A percentile compares a stretch with the other conserved stretches of the same genome.
These are phyloP conservation scores for Enteromius radiatus DNA, from an alignment of 2,797 vertebrate genomes.

Conservation along the genomic window DNA sequence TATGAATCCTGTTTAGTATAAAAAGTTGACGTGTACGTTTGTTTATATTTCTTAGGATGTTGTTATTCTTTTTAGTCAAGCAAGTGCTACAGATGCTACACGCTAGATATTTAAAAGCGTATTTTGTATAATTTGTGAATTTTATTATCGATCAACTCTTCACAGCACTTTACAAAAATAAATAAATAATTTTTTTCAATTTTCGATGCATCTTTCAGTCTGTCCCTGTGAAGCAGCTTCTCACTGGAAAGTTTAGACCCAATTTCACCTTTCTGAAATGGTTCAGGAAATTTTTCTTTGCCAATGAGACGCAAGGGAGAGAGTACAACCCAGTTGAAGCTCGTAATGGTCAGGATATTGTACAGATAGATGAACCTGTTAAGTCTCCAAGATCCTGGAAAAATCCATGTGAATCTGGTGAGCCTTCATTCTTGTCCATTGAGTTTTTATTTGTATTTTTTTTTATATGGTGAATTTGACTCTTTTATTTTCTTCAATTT, in stretches of 20 bases:
- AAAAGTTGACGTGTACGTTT: background rate
- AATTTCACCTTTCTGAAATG: constrained; percentile 75
- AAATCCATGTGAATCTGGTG: constrained; percentile 43
- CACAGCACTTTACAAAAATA: background rate
- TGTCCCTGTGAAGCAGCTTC: constrained; percentile 72
- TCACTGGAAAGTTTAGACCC: constrained; percentile 68
- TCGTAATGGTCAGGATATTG: constrained; percentile 63
- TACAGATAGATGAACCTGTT: constrained; percentile 6
- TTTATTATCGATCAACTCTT: background rate
- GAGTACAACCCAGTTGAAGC: constrained; percentile 68
- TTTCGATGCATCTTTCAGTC: constrained; percentile 62
- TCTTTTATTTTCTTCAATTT: background rate
- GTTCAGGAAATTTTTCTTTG: constrained; percentile 73
- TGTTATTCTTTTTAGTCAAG: background rate
- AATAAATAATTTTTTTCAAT: background rate
- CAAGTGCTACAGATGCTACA: background rate
- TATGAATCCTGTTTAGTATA: background rate
- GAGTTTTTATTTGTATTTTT: background rate
- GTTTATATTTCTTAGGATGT: background rate
- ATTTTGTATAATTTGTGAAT: background rate
- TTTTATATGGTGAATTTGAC: background rate
- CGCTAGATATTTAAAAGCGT: background rate
- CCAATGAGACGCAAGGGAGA: constrained; percentile 55
- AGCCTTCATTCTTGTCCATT: constrained; percentile 11
- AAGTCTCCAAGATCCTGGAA: constrained; percentile 29